phyloP scores from a whole-genome alignment of 2,797 vertebrate species.

The Epinephelus awoara region DNA sequence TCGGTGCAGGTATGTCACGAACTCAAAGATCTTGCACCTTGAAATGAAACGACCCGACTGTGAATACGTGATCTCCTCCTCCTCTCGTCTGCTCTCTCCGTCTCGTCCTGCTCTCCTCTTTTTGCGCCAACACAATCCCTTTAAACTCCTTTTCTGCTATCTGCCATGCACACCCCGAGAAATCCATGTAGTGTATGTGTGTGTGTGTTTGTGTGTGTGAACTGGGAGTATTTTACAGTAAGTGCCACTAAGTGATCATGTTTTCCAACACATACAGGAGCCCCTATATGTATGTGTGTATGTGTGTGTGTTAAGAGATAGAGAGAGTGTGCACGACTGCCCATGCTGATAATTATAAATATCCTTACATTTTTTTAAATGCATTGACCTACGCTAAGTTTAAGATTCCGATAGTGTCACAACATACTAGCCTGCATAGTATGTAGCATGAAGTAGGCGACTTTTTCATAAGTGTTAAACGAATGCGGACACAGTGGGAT shows the following conservation, averaged over 20 bases:
- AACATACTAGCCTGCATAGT: conserved; percentile 78
- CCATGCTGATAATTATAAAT: conserved; percentile 61
- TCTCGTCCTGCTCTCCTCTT: conserved; percentile 22
- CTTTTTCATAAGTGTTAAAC: conserved; percentile 57
- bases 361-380: conserved; percentile 63
- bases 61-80: conserved; percentile 39
- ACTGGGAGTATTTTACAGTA: conserved; percentile 65
- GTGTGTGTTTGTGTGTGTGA: conserved; percentile 41
- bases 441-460: conserved; percentile 58
- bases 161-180: conserved; percentile 48
- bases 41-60: conserved; percentile 37
- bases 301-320: background rate
- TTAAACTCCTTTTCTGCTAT: conserved; percentile 70
- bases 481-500: conserved; percentile 49
- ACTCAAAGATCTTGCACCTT: conserved; percentile 61
- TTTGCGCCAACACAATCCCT: conserved; percentile 67
- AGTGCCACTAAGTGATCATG: conserved; percentile 76
- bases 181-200: conserved; percentile 19
- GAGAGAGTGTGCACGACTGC: conserved; percentile 49
- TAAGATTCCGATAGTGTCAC: conserved; percentile 64
- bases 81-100: conserved; percentile 16
- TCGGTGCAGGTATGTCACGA: conserved; percentile 49
- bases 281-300: conserved; percentile 35
- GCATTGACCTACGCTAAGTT: conserved; percentile 70
- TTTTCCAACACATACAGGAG: conserved; percentile 57